Percentiles rank a stretch among this genome's conserved stretches.
phyloP scores from a whole-genome alignment of 1,140 invertebrate species.

The Aphelenchoides avenae region DNA sequence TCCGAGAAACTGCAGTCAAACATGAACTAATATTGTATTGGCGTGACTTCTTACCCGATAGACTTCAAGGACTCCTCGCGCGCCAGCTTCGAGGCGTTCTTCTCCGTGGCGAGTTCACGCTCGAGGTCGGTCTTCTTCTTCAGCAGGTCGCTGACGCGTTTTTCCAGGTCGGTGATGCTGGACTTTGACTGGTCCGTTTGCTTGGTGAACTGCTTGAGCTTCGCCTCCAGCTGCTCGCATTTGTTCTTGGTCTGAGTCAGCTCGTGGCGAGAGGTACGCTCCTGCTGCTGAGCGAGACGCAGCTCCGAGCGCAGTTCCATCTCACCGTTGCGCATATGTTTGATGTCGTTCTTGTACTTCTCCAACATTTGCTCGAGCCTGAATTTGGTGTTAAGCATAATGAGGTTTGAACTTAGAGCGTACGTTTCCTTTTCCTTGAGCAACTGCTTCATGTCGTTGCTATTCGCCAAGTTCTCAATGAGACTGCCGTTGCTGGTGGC shows the following conservation, averaged over 20 bases:
- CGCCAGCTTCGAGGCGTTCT: constrained; percentile 7
- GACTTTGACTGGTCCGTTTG: constrained; percentile 34
- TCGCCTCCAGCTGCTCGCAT: constrained; percentile 37
- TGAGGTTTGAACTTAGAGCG: constrained; percentile 7
- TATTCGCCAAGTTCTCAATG: constrained; percentile 6
- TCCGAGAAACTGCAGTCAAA: not conserved
- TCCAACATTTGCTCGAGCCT: constrained; percentile 23
- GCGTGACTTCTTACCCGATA: not conserved
- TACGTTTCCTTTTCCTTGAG: constrained; percentile 16
- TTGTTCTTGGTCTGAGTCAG: constrained; percentile 21
- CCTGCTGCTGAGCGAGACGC: constrained; percentile 20
- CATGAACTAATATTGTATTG: no score
- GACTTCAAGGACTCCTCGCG: no score
- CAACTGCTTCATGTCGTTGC: constrained; percentile 11
- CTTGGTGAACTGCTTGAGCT: constrained; percentile 31
- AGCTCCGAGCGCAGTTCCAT: constrained; percentile 25
- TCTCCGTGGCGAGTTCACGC: constrained; percentile 35
- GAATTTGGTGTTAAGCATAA: no score
- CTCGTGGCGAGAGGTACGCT: constrained; percentile 19
- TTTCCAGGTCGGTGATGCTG: constrained; percentile 31
- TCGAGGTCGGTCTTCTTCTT: constrained; percentile 41
- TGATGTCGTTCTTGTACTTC: constrained; percentile 20
- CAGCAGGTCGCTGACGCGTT: constrained; percentile 39
- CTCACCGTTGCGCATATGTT: constrained; percentile 18
- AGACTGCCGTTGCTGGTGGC: constrained; percentile 7